Percentiles rank a stretch among this genome's conserved stretches.
Evolutionary conservation across 2,888 invertebrate species (phyloP).

Genomic region (Ichneumon xanthorius): DNA sequence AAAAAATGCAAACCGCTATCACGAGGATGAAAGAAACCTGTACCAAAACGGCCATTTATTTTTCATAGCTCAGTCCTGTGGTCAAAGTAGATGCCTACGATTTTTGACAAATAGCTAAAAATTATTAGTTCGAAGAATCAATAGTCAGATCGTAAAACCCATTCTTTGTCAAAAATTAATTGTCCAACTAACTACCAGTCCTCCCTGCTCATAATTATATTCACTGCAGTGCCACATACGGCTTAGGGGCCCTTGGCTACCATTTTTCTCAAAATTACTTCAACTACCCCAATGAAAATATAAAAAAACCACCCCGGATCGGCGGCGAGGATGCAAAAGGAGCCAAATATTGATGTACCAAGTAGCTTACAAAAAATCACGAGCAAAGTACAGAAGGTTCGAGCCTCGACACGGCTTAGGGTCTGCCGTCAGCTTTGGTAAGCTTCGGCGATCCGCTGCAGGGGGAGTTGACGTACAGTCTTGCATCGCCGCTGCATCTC

Average conservation of each 20-base stretch:
- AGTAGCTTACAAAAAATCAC: not conserved
- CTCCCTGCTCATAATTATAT: too few species aligned
- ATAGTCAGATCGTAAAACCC: too few species aligned
- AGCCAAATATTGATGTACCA: not conserved
- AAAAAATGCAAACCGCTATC: slow-evolving; percentile 16
- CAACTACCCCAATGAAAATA: not conserved
- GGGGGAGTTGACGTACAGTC: slow-evolving; percentile 10
- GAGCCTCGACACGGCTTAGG: slow-evolving; percentile 82
- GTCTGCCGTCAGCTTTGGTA: slow-evolving; percentile 70
- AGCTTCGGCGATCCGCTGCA: slow-evolving; percentile 71
- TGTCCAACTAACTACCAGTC: not conserved
- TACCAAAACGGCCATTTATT: not conserved
- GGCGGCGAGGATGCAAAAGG: not conserved
- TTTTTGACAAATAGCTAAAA: not conserved
- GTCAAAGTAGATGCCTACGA: not conserved
- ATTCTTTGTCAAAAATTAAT: not conserved
- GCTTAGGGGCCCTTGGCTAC: not conserved
- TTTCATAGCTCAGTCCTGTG: not conserved
- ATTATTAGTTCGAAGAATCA: slow-evolving; percentile 64
- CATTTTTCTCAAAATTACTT: not conserved
- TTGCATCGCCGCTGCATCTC: slow-evolving; percentile 7
- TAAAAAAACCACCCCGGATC: not conserved
- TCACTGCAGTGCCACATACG: not conserved
- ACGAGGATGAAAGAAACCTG: not conserved
- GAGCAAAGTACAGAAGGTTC: slow-evolving; percentile 31